phyloP scores from a whole-genome alignment of 2,797 vertebrate genomes.

The Sardinella longiceps region DNA sequence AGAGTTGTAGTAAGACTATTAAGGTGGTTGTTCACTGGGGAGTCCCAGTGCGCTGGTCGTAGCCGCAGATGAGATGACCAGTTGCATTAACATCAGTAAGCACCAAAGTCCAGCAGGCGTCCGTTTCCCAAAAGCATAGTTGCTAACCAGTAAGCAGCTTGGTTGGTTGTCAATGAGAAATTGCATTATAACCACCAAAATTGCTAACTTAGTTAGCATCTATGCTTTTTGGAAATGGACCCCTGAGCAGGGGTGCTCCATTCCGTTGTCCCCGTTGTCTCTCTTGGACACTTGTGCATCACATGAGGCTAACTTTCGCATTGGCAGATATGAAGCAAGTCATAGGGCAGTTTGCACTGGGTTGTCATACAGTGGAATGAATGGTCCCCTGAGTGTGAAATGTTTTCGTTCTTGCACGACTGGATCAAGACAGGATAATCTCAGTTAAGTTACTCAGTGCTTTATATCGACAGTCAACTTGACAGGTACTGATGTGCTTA shows the following conservation, averaged over 20 bases:
- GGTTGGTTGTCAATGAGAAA: no score
- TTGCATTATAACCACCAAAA: no score
- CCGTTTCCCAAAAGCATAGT: no score
- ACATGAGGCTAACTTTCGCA: neutral
- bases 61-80: neutral
- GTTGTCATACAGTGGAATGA: neutral
- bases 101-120: neutral
- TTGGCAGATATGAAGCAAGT: neutral
- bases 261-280: neutral
- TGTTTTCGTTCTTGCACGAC: neutral
- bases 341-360: constrained; percentile 12
- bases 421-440: constrained; percentile 12
- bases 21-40: neutral
- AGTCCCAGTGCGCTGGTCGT: neutral
- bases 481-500: neutral
- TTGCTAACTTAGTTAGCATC: no score
- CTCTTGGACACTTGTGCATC: neutral
- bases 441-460: constrained; percentile 9
- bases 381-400: neutral
- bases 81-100: neutral
- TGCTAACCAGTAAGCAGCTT: no score
- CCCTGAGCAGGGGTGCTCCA: neutral
- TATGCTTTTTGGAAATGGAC: no score
- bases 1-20: neutral
- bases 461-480: constrained; percentile 3